Conservation (phyloP, 2,113 vertebrate genomes). For the Silurus glanis region DNA sequence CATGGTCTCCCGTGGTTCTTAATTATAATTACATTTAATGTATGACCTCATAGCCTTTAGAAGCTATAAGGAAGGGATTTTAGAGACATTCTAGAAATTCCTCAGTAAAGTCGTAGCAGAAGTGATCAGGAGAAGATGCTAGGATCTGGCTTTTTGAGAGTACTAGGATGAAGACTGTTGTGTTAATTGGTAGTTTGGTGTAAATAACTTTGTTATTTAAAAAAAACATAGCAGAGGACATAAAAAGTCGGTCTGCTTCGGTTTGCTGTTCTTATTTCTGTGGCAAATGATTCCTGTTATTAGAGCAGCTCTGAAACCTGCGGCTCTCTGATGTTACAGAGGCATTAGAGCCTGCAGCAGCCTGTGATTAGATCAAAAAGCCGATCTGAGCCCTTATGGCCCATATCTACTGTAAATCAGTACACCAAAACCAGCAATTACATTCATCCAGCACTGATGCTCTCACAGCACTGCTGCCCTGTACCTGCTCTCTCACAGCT, state of each 20-base stretch:
- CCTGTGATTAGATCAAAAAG: conserved; percentile 25
- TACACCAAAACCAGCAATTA: conserved; percentile 14
- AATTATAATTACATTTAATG: not conserved
- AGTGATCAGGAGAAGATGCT: not conserved
- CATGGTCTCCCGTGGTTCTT: not conserved
- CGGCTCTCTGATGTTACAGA: conserved; percentile 20
- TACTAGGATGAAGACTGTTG: not conserved
- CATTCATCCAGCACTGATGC: not conserved
- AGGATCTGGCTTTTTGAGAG: not conserved
- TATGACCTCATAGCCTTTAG: not conserved
- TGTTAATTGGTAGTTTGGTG: not conserved
- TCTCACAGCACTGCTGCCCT: not conserved
- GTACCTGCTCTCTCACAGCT: not conserved
- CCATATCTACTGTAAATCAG: not conserved
- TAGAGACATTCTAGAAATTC: not conserved
- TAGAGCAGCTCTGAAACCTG: not conserved
- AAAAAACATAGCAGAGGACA: not conserved
- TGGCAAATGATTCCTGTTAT: not conserved
- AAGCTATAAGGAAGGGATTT: not conserved
- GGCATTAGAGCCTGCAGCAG: conserved; percentile 3
- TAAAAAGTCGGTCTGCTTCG: not conserved
- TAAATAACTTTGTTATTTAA: not conserved
- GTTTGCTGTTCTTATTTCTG: not conserved
- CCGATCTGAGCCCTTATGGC: not conserved
- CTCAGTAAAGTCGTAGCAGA: not conserved